Base-by-base conservation (phyloP, 2,113 vertebrate species). In the Orthonyx spaldingii region DNA sequence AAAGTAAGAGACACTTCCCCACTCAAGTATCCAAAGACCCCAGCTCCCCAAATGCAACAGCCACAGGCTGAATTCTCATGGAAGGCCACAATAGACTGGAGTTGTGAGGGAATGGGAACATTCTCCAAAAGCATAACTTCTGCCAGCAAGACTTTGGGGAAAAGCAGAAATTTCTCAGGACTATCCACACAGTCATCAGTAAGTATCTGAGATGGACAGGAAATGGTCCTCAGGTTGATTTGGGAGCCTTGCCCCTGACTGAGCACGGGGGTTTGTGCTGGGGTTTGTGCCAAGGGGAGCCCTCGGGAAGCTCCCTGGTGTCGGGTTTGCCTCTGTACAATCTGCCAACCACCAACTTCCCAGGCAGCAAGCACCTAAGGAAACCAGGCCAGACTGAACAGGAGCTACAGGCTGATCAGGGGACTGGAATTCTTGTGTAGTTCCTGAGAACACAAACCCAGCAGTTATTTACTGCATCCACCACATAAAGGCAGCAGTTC, bases 101-200 rank as follows among this genome's bases (percentile, higher is more conserved):
- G 65, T 12, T 49, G 50, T 2, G 6, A 71, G 37, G 22, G 33
- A 69, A 66, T 0, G 2, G 35, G 23, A 75, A 50, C 0, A 0
- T 33, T 61, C 50, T 59, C 46, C 44, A 65, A 55, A 82, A 56
- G 26, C 9, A 0, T 1, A 50, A 42, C 59, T 87, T 42, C 37
- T 44, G 50, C 1, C 4, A 79, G 42, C 4, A 7, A 1, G 16
- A 37, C 33, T 82, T 60, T 49, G 32, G 18, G 37, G 65, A 60
- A 27, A 68, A 47, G 23, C 30, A 77, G 68, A 33, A 42, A 47
- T 27, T 80, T 47, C 70, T 61, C 46, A 79, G 33, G 46, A 35
- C 16, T 56, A 41, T 20, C 78, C 80, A 30, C 37, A 7, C 20
- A 26, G 13, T 12, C 22, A 56, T 20, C 24, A 10, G 2, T 17